Evolutionary conservation across 2,113 vertebrate species (phyloP), one percentile per base, ranked within the genome.

Genomic region (Protomyctophum bolini): DNA sequence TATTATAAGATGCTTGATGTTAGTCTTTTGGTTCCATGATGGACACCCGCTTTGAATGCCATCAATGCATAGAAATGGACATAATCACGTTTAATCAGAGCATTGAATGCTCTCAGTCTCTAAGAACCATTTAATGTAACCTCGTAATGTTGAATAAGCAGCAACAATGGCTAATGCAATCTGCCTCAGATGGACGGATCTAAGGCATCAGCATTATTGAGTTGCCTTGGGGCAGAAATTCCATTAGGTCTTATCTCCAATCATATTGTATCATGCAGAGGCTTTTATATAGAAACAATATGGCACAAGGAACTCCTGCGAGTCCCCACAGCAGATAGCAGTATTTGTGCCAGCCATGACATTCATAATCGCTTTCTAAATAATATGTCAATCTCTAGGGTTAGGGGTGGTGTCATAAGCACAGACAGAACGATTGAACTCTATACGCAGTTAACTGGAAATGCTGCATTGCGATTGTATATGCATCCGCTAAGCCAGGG

Each of bases 141-240:
- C 52, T 50, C 21, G 61, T 59, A 62, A 65, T 41, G 46, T 46
- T 57, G 29, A 29, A 9, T 55, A n/a, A 28, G 1, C 10, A 11
- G 2, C 41, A 47, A 12, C 45, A 61, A 47, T 54, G 64, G 7
- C 10, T 41, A 45, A 52, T 68, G 9, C 58, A 11, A 58, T 66
- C 58, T 54, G 63, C 46, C 68, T 77, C 69, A 66, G 15, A 63
- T 9, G 70, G 52, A 45, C 47, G 6, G 29, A 58, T 65, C n/a
- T n/a, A 6, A 58, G 63, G 50, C 11, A 68, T 29, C 7, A 57
- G 62, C 58, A 45, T 63, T 33, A 57, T 66, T 0, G 11, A 63
- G 48, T 11, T 54, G 65, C 68, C 76, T 61, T 10, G 8, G 66
- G 71, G 65, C 28, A 49, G 15, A 7, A 49, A 71, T n/a, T 54